Evolutionary conservation across 1,140 invertebrate species (phyloP), one percentile per base, ranked within the genome.

Genomic region (Leguminivora glycinivorella): DNA sequence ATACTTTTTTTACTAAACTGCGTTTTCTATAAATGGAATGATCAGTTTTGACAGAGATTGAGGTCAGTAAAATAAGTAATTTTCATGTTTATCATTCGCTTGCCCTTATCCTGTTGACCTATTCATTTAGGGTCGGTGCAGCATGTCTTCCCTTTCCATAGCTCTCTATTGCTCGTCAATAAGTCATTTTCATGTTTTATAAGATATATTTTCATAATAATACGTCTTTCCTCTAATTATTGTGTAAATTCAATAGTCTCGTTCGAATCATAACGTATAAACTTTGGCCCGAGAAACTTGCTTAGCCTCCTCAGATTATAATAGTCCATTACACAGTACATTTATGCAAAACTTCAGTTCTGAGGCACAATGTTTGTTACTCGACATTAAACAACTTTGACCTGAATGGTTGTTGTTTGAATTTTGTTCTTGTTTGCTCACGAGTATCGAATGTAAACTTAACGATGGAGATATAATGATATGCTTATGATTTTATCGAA

Each of bases 371-470:
- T 52, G 47, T 52, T 60, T 60, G 56, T 60, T 60, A 60, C 56
- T 29, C 25, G 56, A 60, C 25, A 60, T 60, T 29, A 60, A 60
- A 60, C 56, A 60, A 14, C 56, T 60, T 29, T 60, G 56, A 60
- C 56, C 56, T 25, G 24, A 26, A 58, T 58, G 22, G 25, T 60
- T 60, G 24, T 60, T 60, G 25, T 60, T 60, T 26, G 56, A 14
- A 29, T 60, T 56, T 56, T 56, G 52, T 56, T 25, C 22, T 26
- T 58, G 25, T 25, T 25, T 60, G 22, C 56, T 60, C 25, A 52
- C 47, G 19, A 19, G 47, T 19, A 52, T 52, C 9, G 19, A 52
- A 22, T 52, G 47, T 52, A 22, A 52, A 52, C 17, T 52, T 22
- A 52, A 9, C 17, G 43, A 52, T 52, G 47, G 7, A 52, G 47